Base-by-base conservation (phyloP, 2,113 vertebrate genomes). In the Oreocharis arfaki region DNA sequence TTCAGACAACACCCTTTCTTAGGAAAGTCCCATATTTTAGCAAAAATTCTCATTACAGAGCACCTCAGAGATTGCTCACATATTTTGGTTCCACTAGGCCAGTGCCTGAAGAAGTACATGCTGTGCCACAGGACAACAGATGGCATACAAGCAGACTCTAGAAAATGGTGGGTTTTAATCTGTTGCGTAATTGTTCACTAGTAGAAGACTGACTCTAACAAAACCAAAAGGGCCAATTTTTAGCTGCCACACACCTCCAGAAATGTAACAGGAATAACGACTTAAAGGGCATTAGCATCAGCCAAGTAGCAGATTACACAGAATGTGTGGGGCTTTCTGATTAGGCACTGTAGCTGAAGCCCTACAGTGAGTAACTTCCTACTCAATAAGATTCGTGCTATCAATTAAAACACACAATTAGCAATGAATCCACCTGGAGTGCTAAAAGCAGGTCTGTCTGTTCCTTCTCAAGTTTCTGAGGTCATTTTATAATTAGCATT, bases 391-490 rank as follows among this genome's bases (percentile, higher is more conserved):
- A 80, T 52, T 92, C 76, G 15, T 44, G 35, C 39, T 44, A 90
- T 90, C 92, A 96, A 78, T 94, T 95, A 87, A 95, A 93, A 77
- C 22, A 87, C 37, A 84, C 83, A 70, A 77, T 93, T 87, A 93
- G 87, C 82, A 95, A 67, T 30, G 46, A 96, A 88, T 93, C 93
- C 93, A 96, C 92, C 90, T 93, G 92, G 88, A 93, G 85, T 90
- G 90, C 57, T 90, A 92, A 95, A 96, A 96, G 82, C 56, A 88
- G 95, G 74, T 94, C 87, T 87, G 59, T 82, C 93, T 94, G 92
- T 94, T 93, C 89, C 86, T 89, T 93, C 92, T 90, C 88, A 95
- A 70, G 91, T 95, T 96, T 95, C 84, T 89, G 87, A 95, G 93
- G 87, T 93, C 63, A 82, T 73, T 95, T 96, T 97, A 96, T 91